A percentile compares a stretch with the other conserved stretches of the same genome.
phyloP scores from a whole-genome alignment of 1,140 invertebrate genomes.

The Trissolcus basalis region DNA sequence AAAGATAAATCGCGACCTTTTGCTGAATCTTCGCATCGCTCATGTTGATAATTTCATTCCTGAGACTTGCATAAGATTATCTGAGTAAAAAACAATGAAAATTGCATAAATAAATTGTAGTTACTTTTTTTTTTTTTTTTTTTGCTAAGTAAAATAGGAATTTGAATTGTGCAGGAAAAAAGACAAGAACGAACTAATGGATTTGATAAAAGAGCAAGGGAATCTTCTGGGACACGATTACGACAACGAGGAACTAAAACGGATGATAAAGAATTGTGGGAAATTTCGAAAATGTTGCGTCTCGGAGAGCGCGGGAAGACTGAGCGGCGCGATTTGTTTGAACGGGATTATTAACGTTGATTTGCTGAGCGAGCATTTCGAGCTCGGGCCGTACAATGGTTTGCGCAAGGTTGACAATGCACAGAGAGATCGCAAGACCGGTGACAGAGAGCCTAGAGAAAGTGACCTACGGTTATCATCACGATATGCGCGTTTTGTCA shows the following conservation, averaged over 20 bases:
- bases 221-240: background rate
- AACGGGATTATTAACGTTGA: slow-evolving; percentile 80
- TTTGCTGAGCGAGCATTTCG: slow-evolving; percentile 81
- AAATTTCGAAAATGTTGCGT: slow-evolving; percentile 56
- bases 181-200: slow-evolving; percentile 1
- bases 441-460: slow-evolving; percentile 26
- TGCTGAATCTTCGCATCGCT: background rate
- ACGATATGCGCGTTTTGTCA: slow-evolving; percentile 32
- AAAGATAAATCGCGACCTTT: too few relatives aligned
- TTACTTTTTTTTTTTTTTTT: too few relatives aligned
- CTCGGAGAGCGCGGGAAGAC: slow-evolving; percentile 74
- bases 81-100: background rate
- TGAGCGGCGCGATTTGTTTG: slow-evolving; percentile 80
- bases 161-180: background rate
- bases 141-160: too few relatives aligned
- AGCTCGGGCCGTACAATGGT: slow-evolving; percentile 81
- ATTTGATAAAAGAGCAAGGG: background rate
- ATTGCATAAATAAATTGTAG: too few relatives aligned
- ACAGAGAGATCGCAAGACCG: slow-evolving; percentile 7
- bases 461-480: slow-evolving; percentile 45
- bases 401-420: slow-evolving; percentile 72
- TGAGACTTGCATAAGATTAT: background rate
- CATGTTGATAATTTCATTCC: background rate
- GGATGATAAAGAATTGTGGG: background rate
- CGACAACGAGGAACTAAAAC: background rate